phyloP scores from a whole-genome alignment of 1,140 invertebrate genomes.

The Zaprionus tsacasi region DNA sequence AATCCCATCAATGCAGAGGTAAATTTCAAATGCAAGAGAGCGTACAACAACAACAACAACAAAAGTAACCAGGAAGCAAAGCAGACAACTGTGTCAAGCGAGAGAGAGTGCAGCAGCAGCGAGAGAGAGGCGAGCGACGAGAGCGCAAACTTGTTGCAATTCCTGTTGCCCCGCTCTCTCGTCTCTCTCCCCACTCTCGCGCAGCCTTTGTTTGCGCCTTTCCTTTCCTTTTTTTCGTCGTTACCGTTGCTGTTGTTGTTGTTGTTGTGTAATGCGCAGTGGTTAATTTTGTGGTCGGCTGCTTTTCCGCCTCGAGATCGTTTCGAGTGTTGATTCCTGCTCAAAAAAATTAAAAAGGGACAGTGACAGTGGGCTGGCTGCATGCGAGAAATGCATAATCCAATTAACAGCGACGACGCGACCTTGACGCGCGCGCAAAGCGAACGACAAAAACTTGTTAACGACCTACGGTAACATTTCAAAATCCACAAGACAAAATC shows the following conservation, averaged over 20 bases:
- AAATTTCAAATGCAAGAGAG: constrained; percentile 38
- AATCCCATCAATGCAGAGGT: constrained; percentile 83
- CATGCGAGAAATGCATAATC: constrained; percentile 3
- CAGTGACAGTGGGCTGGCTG: not conserved
- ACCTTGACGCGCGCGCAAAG: constrained; percentile 14
- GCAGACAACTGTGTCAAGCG: not conserved
- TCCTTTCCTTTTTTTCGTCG: constrained; percentile 18
- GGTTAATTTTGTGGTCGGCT: constrained; percentile 53
- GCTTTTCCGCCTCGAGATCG: constrained; percentile 23
- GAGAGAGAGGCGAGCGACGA: not conserved
- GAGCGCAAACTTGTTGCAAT: constrained; percentile 2
- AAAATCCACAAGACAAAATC: constrained; percentile 36
- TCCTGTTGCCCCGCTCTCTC: not conserved
- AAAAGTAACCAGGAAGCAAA: constrained; percentile 20
- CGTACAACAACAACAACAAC: not conserved
- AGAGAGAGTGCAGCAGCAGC: not conserved
- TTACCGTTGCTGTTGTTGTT: constrained; percentile 12
- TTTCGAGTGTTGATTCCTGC: not conserved
- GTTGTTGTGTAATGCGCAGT: constrained; percentile 53
- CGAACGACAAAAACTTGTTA: constrained; percentile 54
- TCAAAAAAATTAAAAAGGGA: not conserved
- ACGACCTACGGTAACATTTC: constrained; percentile 72
- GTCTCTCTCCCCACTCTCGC: not conserved
- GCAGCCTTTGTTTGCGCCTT: constrained; percentile 16
- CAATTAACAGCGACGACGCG: constrained; percentile 16